Base-by-base conservation (phyloP, 2,113 vertebrate genomes). In the Athene cunicularia region DNA sequence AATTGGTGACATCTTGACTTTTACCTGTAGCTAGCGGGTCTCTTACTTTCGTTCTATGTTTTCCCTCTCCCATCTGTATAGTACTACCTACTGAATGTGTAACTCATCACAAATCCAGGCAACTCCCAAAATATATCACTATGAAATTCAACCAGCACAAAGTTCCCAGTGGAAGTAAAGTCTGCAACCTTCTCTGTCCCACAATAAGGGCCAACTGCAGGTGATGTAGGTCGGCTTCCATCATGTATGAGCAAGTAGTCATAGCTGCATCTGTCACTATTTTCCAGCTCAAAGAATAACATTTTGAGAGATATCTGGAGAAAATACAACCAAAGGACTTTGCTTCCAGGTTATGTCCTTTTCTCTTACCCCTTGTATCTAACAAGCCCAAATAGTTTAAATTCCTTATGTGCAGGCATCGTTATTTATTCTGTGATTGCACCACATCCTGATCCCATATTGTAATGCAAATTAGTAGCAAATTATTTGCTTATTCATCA, bases 121-220 rank as follows among this genome's bases (percentile, higher is more conserved):
- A 88, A 28, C 63, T 97, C 94, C 96, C 97, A 97, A 58, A 88
- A 67, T 52, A 60, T 20, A 53, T 98, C 98, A 50, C 95, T 97
- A 74, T 96, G 93, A 82, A 98, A 98, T 94, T 98, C 96, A 80
- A 98, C 45, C 60, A 97, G 85, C 37, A 98, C 96, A 59, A 95
- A 96, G 67, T 92, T 97, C 24, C 82, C 96, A 52, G 96, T 95
- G 47, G 98, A 98, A 72, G 45, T 94, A 58, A 97, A 96, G 60
- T 88, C 75, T 82, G 90, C 71, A 66, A 96, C 62, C 20, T 85
- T 70, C 82, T 83, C 50, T 55, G 84, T 96, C 33, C 97, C 96
- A 92, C 97, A 98, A 0, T 94, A 98, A 90, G 83, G 96, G 35
- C 98, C 98, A 71, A 90, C 80, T 76, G 95, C 94, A 62, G 97